Conservation (phyloP, 2,113 vertebrate species). For the Zosterops borbonicus region DNA sequence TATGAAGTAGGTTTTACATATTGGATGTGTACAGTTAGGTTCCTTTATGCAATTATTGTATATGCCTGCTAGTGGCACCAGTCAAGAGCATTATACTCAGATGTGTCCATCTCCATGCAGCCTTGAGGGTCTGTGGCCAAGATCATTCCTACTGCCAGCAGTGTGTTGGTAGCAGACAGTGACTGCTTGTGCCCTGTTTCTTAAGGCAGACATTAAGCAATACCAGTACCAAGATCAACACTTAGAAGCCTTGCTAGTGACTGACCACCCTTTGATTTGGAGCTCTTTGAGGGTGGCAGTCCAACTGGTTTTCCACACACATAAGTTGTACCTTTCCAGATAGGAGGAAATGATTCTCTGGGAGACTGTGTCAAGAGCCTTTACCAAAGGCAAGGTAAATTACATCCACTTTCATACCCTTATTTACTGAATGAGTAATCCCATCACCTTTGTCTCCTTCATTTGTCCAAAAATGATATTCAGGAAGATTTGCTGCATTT, state of each 20-base stretch:
- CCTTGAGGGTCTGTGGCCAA: neutral
- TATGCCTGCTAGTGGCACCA: neutral
- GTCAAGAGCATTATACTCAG: neutral
- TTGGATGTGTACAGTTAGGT: neutral
- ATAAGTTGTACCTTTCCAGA: neutral
- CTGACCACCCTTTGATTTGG: neutral
- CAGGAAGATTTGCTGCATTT: neutral
- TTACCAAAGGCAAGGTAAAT: neutral
- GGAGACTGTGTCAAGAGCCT: neutral
- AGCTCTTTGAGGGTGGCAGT: neutral
- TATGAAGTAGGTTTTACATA: neutral
- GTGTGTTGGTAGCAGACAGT: neutral
- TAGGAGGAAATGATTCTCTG: neutral
- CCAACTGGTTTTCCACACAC: neutral
- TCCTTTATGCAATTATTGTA: neutral
- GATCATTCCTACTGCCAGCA: neutral
- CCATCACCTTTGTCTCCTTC: neutral
- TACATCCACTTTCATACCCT: neutral
- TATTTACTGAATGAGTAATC: neutral
- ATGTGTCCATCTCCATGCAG: neutral
- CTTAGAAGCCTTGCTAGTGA: neutral
- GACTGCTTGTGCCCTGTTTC: neutral
- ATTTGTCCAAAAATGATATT: neutral
- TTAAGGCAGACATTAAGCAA: neutral
- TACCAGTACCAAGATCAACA: neutral